Evolutionary conservation across 23 tunicate genomes (phyloP).

Genomic region (Phallusia fumigata): DNA sequence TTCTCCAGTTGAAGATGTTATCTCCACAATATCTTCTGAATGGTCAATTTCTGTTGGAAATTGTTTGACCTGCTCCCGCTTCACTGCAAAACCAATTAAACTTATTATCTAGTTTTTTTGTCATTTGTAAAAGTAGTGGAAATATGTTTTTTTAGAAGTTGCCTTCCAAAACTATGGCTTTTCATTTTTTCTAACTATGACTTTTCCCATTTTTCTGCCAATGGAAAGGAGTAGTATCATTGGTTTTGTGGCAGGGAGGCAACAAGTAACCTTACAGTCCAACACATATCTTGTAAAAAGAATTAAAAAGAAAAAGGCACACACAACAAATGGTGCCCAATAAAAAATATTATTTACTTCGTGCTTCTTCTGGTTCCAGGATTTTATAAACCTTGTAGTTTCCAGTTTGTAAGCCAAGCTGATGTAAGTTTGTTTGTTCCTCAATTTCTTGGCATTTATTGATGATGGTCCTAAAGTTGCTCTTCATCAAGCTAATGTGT

Average conservation of each 20-base stretch:
- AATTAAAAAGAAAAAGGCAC: neutral
- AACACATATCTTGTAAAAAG: too few species aligned
- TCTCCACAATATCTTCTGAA: conserved; percentile 5
- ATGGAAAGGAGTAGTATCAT: too few species aligned
- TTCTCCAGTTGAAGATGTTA: neutral
- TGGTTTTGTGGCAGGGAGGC: too few species aligned
- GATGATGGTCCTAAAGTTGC: conserved; percentile 74
- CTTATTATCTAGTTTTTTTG: too few species aligned
- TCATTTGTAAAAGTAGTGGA: too few species aligned
- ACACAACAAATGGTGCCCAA: neutral
- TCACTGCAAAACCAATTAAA: neutral
- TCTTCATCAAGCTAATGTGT: conserved; percentile 47
- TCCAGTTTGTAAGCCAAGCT: conserved; percentile 74
- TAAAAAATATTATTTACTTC: conserved; percentile 4
- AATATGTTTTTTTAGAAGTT: too few species aligned
- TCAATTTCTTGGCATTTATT: conserved; percentile 50
- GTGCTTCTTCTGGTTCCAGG: conserved; percentile 37
- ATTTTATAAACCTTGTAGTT: conserved; percentile 82
- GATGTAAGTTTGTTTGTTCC: conserved; percentile 57
- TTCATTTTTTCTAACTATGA: too few species aligned
- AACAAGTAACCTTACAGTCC: too few species aligned
- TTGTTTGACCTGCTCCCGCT: neutral
- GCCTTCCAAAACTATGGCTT: too few species aligned
- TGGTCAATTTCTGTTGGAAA: neutral
- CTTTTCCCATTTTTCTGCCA: too few species aligned